Evolutionary conservation across 2,888 invertebrate species (phyloP), one percentile per base, ranked within the genome.

Genomic region (Oeneis ivallda): DNA sequence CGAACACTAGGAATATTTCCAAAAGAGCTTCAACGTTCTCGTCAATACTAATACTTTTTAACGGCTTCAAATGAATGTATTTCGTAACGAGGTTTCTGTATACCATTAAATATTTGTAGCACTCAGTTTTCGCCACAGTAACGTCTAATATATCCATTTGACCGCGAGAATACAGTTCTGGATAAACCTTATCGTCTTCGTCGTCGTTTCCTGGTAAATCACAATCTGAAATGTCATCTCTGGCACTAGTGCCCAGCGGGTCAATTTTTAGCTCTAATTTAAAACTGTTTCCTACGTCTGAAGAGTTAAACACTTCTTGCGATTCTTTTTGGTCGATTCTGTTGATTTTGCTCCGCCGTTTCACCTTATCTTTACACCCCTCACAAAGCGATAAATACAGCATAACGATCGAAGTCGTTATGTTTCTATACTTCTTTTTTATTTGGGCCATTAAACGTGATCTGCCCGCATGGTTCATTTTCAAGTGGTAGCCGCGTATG

Each of bases 71-170:
- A 70, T 85, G 80, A 56, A 77, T 79, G 67, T 74, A 86, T 73
- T 82, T 83, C 1, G 79, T 79, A 2, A 78, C 71, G 34, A 77
- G 78, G 71, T 81, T 73, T 71, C 84, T 77, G 50, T 85, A 85
- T 1, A 85, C 80, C 76, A 86, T 71, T 64, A 86, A 67, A 67
- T 79, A 82, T 74, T 81, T 83, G 70, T 76, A 84, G 64, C 80
- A 78, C 52, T 84, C 85, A 1, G 68, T 70, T 2, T 71, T 60
- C 41, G 80, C 77, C 5, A 74, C 78, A 11, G 81, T 79, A 0
- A 84, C 83, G 17, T 80, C 74, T 13, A 86, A 65, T 60, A 85
- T 76, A 50, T 85, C 85, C 10, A 84, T 73, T 78, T 85, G 86
- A 0, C 81, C 84, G 9, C 84, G 75, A 2, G 78, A 81, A 72